These are phyloP conservation scores for Falco novaeseelandiae DNA, from an alignment of 2,797 vertebrate genomes.

Conservation along the genomic window DNA sequence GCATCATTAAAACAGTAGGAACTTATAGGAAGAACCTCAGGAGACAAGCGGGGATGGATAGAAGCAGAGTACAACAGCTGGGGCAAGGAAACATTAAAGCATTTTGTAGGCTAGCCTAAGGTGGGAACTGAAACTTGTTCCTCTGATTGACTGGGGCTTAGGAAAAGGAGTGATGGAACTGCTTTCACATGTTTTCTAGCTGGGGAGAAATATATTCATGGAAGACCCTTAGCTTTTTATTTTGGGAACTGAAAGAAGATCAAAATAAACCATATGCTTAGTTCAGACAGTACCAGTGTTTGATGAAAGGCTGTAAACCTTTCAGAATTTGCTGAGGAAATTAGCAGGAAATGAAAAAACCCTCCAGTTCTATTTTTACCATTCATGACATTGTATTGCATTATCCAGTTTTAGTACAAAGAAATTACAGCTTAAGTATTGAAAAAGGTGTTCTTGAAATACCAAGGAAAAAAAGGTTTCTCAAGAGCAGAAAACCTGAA, in stretches of 20 bases:
- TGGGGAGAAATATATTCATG: background rate
- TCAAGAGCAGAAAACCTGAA: background rate
- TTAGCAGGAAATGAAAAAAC: constrained; percentile 45
- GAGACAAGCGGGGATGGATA: background rate
- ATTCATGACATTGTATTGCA: background rate
- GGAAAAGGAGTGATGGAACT: background rate
- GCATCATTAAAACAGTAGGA: background rate
- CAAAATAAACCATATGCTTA: constrained; percentile 3
- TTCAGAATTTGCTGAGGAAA: constrained; percentile 41
- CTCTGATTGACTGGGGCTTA: background rate
- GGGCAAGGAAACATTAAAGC: background rate
- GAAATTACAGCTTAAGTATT: background rate
- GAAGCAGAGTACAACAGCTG: background rate
- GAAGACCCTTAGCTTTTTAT: background rate
- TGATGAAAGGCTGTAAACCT: constrained; percentile 26
- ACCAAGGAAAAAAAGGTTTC: constrained; percentile 2
- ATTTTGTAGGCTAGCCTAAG: background rate
- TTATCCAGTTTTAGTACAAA: constrained; percentile 18
- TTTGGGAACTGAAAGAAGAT: constrained; percentile 6
- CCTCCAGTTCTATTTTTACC: constrained; percentile 44
- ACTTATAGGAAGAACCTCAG: background rate
- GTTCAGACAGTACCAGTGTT: background rate
- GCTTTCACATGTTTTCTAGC: background rate
- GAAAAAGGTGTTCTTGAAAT: constrained; percentile 5
- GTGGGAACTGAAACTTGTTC: background rate